Base-by-base conservation (phyloP, 53 echinoderm and acorn worm genomes). In the Antedon mediterranea region DNA sequence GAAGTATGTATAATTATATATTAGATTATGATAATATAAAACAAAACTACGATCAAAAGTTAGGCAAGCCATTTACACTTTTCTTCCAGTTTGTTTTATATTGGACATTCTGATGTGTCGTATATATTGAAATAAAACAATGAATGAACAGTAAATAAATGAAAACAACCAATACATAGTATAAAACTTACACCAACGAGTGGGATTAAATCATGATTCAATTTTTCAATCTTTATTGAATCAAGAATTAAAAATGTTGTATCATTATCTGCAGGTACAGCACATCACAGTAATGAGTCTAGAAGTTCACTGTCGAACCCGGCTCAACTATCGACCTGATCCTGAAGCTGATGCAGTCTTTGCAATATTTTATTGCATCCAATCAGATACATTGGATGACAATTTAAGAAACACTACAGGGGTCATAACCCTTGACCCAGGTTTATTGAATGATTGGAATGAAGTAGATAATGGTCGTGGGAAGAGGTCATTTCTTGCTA, bases 361-460 rank as follows among this genome's bases (percentile, higher is more conserved):
- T 31, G 98, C 98, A 34, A 76, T 93, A 77, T 97, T 98, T 80
- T 98, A 85, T 75, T 88, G 89, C 81, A 82, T 98, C 44, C 89
- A 92, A 33, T 84, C 76, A 20, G 92, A 92, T 31, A 79, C 43
- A 28, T 43, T 1, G 41, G n/a, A 81, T 28, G 31, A 43, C 74
- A n/a, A 34, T 33, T 0, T 72, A 31, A 34, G 37, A 5, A 34
- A 81, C 28, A 29, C 20, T 15, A 75, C 70, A 28, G 76, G 74
- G 31, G 80, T 57, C 29, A 79, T 73, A 28, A 78, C 73, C 28
- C 83, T 79, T 30, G 74, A 75, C 28, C 28, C 34, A 4, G 11
- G 29, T 0, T 20, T 23, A 11, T 79, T 77, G 0, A 75, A 43
- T 33, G 80, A 79, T 57, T 73, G 73, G 27, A 71, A 73, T 27